Percentiles rank a stretch among this genome's conserved stretches.
Evolutionary conservation across 2,113 vertebrate species (phyloP).

Genomic region (Salvelinus namaycush): DNA sequence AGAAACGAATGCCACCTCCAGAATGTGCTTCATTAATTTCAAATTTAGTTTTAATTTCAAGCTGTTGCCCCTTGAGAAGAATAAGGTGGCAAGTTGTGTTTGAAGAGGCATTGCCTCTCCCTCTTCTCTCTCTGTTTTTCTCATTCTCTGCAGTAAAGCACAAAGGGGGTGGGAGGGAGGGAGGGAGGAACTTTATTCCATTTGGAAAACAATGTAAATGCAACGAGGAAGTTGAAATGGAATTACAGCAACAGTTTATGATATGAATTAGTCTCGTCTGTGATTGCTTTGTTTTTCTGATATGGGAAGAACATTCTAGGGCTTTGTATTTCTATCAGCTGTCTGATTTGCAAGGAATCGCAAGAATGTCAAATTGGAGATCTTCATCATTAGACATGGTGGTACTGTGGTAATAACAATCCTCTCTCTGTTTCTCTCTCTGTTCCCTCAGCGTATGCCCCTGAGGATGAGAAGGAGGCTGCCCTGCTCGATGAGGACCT

Average conservation of each 20-base stretch:
- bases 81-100: conserved; percentile 99
- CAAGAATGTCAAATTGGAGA: conserved; percentile 40
- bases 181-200: conserved; percentile 55
- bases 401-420: conserved; percentile 24
- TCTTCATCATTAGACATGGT: conserved; percentile 44
- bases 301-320: conserved; percentile 25
- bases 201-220: conserved; percentile 63
- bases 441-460: conserved; percentile 88
- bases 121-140: neutral
- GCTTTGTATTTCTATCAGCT: conserved; percentile 48
- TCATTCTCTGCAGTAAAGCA: conserved; percentile 64
- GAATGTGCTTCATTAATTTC: conserved; percentile 99
- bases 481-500: conserved; percentile 87
- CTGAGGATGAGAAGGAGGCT: conserved; percentile 93
- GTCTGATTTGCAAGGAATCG: conserved; percentile 30
- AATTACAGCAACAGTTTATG: conserved; percentile 56
- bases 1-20: conserved; percentile 99
- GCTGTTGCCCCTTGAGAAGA: conserved; percentile 99
- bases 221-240: conserved; percentile 46
- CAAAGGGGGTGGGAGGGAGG: conserved; percentile 56
- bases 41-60: conserved; percentile 99
- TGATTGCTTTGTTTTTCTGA: conserved; percentile 48
- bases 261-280: conserved; percentile 46
- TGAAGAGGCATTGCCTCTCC: conserved; percentile 84
- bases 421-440: conserved; percentile 49